A percentile compares a stretch with the other conserved stretches of the same genome.
These are phyloP conservation scores for Oedothorax gibbosus DNA, from an alignment of 1,140 invertebrate genomes.

Conservation along the genomic window DNA sequence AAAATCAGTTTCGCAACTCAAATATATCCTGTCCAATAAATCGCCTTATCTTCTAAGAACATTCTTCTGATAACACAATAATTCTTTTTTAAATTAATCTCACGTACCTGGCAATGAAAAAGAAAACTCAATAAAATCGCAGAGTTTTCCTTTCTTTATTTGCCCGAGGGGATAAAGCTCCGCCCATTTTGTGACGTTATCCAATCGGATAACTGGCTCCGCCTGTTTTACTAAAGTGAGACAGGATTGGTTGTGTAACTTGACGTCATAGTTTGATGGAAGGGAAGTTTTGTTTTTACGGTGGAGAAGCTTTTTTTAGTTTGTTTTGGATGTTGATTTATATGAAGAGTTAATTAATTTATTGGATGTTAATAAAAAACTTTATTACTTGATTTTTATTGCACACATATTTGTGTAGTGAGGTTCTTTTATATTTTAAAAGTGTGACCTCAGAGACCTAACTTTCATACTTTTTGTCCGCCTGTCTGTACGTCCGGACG, in stretches of 20 bases:
- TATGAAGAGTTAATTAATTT: too few species aligned
- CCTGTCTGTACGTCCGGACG: too few species aligned
- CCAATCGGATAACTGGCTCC: not conserved
- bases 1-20: slow-evolving; percentile 12
- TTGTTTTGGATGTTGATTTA: not conserved
- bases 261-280: not conserved
- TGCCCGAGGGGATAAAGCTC: slow-evolving; percentile 27
- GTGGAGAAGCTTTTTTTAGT: not conserved
- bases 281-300: not conserved
- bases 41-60: slow-evolving; percentile 23
- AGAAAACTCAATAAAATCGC: not conserved
- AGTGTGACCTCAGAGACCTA: too few species aligned
- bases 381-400: too few species aligned
- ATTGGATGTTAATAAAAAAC: too few species aligned
- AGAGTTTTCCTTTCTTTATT: not conserved
- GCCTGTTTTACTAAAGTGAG: not conserved
- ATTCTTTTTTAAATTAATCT: slow-evolving; percentile 30
- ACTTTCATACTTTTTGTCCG: too few species aligned
- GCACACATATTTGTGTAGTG: too few species aligned
- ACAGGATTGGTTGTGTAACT: not conserved
- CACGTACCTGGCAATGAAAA: slow-evolving; percentile 4
- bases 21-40: slow-evolving; percentile 40
- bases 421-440: too few species aligned
- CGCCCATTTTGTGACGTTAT: slow-evolving; percentile 7
- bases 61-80: slow-evolving; percentile 25